Base-by-base conservation (phyloP, 2,888 invertebrate species). In the Cheilosia pagana region DNA sequence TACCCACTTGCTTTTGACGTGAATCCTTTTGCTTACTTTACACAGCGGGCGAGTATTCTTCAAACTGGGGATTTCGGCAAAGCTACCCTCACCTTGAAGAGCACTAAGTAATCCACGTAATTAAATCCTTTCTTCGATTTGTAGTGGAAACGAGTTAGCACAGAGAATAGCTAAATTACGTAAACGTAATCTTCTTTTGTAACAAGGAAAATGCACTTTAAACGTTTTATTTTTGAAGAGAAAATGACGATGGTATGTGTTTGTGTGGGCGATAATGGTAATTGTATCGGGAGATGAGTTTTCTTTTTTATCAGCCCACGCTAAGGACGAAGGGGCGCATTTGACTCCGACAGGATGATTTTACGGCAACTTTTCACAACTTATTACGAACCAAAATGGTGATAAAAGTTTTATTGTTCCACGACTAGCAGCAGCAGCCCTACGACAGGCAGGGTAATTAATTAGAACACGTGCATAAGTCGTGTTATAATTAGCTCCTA, bases 41-140 rank as follows among this genome's bases (percentile, higher is more conserved):
- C 3, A 14, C 41, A 25, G 41, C 7, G 39, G 45, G 50, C 16
- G 62, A 23, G 50, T 23, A 48, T 67, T 41, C 28, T 41, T 59
- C n/a, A 74, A 53, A 60, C 25, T 59, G 14, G 59, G 45, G 45
- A 31, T 52, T 57, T 50, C 57, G 59, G 23, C 2, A 45, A 68
- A 71, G 35, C n/a, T 63, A 62, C 45, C 31, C 39, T 65, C 53
- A 65, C 43, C 76, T 70, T 76, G 57, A 57, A 62, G 62, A 53
- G 50, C 62, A 57, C 68, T 70, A 70, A 70, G 62, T 77, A 77
- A 65, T 71, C 63, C 28, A 53, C 65, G 71, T 71, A 71, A 81
- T 81, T 76, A 76, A 59, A 65, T 60, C 28, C 76, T 65, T 76
- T 70, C n/a, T 75, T 68, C 43, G 25, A 43, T 39, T 71, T 52